These are phyloP conservation scores for Agonum fuliginosum DNA, from an alignment of 2,888 invertebrate genomes.

Conservation along the genomic window DNA sequence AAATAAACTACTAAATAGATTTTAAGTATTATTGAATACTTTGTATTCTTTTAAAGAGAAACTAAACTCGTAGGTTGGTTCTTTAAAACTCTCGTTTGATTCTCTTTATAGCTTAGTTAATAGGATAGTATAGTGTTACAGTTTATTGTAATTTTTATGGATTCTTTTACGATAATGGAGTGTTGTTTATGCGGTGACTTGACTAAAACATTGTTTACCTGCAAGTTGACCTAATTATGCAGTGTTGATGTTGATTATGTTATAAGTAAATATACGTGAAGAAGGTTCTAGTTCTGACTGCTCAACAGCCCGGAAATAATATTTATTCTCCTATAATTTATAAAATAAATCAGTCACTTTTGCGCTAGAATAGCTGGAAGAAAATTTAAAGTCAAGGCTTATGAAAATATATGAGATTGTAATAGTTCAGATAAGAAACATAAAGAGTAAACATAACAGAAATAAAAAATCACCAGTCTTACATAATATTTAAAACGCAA, in stretches of 20 bases:
- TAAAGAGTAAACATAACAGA: no score
- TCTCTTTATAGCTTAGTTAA: background rate
- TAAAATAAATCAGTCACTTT: background rate
- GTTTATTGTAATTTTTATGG: background rate
- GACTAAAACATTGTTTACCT: conserved; percentile 22
- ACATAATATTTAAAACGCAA: no score
- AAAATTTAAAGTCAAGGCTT: no score
- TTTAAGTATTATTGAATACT: no score
- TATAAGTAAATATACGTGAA: conserved; percentile 15
- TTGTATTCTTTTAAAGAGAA: no score
- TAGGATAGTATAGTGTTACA: conserved; percentile 6
- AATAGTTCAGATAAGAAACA: no score
- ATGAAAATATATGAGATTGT: no score
- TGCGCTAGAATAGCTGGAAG: background rate
- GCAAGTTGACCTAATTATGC: conserved; percentile 49
- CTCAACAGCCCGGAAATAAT: conserved; percentile 37
- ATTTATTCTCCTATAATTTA: conserved; percentile 30
- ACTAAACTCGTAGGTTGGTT: background rate
- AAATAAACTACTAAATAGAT: no score
- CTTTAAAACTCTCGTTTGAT: no score
- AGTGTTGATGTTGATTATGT: conserved; percentile 52
- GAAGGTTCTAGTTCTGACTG: conserved; percentile 32
- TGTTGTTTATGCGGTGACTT: conserved; percentile 7
- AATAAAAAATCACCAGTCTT: no score
- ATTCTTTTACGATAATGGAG: conserved; percentile 6